Base-by-base conservation (phyloP, 2,888 invertebrate genomes). In the Xylota segnis region DNA sequence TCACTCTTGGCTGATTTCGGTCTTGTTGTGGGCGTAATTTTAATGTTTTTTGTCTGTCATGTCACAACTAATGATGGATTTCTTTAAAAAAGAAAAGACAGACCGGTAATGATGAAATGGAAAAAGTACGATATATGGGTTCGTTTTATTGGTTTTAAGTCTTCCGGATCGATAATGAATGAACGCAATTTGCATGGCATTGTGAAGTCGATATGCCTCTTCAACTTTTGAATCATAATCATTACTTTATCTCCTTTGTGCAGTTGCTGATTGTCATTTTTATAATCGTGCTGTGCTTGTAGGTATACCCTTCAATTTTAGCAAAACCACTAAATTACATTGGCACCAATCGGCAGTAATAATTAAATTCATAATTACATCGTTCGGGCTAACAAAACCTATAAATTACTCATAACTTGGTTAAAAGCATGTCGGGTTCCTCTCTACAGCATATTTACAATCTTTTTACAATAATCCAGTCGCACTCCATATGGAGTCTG, bases 11-110 rank as follows among this genome's bases (percentile, higher is more conserved):
- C 52, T 52, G 68, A 70, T 54, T 77, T 70, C 34, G 56, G 61
- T 61, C 61, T 54, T 70, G 68, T 74, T 65, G 83, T 59, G 61
- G 77, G 77, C 54, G 83, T 82, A 37, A 34, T 54, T 29, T 63
- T 65, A 63, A 27, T 66, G 18, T 32, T 63, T 47, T 32, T 58
- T 71, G 52, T 66, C 50, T 59, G 66, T 59, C 29, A 50, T 75
- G 59, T 68, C 52, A 81, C 66, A 59, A 61, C 52, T 45, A 66
- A 52, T 59, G 59, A 66, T 72, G 59, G 74, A 74, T 81, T 66
- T 81, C 43, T 47, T 43, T 52, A 34, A 63, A 47, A n/a, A n/a
- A n/a, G n/a, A n/a, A 58, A 52, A 61, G 52, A 74, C 43, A 59
- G 12, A 18, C 18, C 47, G 71, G 50, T 16, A 23, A 72, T 59